phyloP scores from a whole-genome alignment of 2,113 vertebrate genomes.

The Tetrax tetrax region DNA sequence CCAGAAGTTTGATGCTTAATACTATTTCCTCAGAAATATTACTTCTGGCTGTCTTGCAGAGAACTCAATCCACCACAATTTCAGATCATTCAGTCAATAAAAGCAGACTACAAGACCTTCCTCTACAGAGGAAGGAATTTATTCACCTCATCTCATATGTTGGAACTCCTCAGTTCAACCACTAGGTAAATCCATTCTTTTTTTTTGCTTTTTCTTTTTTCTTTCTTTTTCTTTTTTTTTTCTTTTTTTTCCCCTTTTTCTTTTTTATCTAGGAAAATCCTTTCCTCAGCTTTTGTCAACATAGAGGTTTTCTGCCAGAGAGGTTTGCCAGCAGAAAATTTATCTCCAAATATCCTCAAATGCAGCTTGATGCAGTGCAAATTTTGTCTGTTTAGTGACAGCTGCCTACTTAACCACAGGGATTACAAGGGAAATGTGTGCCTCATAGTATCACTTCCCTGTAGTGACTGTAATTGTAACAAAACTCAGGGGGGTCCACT shows the following conservation, averaged over 20 bases:
- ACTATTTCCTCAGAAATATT: not conserved
- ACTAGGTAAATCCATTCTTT: not conserved
- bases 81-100: not conserved
- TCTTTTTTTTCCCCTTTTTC: no score
- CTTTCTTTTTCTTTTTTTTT: no score
- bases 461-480: not conserved
- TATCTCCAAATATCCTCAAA: not conserved
- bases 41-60: not conserved
- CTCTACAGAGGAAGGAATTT: not conserved
- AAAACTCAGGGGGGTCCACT: not conserved
- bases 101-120: not conserved
- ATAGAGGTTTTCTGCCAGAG: not conserved
- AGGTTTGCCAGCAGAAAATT: not conserved
- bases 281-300: not conserved
- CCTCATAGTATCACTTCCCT: not conserved
- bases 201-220: no score
- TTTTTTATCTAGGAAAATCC: not conserved
- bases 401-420: not conserved
- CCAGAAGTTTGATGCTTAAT: not conserved
- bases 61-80: not conserved
- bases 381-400: not conserved
- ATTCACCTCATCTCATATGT: not conserved
- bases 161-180: not conserved
- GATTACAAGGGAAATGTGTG: not conserved
- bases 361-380: not conserved